These are phyloP conservation scores for Hormaphis cornu DNA, from an alignment of 1,140 invertebrate species.

Conservation along the genomic window DNA sequence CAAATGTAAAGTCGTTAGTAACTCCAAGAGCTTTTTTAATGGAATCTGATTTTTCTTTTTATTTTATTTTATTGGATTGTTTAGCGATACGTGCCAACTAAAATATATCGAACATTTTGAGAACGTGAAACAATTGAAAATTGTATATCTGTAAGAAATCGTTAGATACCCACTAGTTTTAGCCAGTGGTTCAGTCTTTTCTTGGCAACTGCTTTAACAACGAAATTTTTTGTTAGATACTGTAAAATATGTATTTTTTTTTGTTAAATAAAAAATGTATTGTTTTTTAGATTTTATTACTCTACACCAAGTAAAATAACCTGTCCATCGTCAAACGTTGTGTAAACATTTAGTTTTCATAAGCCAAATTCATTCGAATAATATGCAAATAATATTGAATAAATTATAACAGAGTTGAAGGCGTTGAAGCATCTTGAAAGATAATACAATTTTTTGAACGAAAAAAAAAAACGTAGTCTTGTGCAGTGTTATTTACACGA, in stretches of 20 bases:
- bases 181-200: background rate
- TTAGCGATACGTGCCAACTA: no score
- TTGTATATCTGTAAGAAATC: background rate
- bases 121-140: background rate
- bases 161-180: background rate
- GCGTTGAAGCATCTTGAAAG: no score
- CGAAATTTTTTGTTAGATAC: slow-evolving; percentile 10
- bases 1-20: no score
- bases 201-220: background rate
- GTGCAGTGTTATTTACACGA: no score
- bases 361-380: background rate
- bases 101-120: background rate
- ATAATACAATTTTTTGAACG: background rate
- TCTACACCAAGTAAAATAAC: background rate
- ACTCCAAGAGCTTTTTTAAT: no score
- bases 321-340: background rate
- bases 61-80: no score
- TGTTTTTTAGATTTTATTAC: background rate
- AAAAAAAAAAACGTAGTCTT: background rate
- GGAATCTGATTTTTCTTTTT: no score
- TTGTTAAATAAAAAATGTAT: background rate
- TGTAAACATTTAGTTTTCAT: background rate
- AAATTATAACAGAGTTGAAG: no score
- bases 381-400: background rate
- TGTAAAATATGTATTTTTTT: background rate